Evolutionary conservation across 2,888 invertebrate genomes (phyloP).

Genomic region (Zele albiditarsus): DNA sequence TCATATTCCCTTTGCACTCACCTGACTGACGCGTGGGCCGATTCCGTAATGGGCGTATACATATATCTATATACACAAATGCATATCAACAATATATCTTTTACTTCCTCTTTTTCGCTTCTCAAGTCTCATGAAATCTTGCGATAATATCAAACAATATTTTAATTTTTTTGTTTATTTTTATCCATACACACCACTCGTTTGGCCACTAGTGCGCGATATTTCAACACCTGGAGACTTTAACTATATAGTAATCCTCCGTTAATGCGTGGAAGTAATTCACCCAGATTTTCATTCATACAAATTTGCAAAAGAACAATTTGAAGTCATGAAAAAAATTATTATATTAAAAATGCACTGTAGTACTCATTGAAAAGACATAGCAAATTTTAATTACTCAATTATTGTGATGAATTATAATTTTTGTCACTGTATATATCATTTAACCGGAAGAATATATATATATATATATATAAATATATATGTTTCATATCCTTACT

Average conservation of each 20-base stretch:
- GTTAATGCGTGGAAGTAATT: not conserved
- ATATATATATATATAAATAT: not conserved
- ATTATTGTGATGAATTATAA: not conserved
- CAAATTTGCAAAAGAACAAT: not conserved
- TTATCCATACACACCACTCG: not conserved
- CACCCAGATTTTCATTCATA: not conserved
- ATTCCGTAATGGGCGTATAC: conserved; percentile 46
- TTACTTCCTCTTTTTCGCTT: conserved; percentile 15
- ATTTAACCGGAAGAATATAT: conserved; percentile 37
- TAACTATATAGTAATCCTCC: not conserved
- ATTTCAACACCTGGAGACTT: conserved; percentile 1
- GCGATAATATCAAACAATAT: conserved; percentile 10
- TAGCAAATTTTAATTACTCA: not conserved
- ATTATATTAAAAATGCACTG: too few relatives aligned
- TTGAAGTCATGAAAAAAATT: too few relatives aligned
- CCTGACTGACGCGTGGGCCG: conserved; percentile 59
- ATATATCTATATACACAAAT: not conserved
- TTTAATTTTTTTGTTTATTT: too few relatives aligned
- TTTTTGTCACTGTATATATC: conserved; percentile 48
- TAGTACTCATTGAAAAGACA: too few relatives aligned
- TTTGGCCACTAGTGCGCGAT: not conserved
- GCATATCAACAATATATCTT: not conserved
- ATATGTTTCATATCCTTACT: not conserved
- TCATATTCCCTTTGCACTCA: conserved; percentile 54
- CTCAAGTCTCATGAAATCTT: conserved; percentile 15